Evolutionary conservation across 1,140 invertebrate genomes (phyloP).

Genomic region (Pseudomyrmex dendroicus): DNA sequence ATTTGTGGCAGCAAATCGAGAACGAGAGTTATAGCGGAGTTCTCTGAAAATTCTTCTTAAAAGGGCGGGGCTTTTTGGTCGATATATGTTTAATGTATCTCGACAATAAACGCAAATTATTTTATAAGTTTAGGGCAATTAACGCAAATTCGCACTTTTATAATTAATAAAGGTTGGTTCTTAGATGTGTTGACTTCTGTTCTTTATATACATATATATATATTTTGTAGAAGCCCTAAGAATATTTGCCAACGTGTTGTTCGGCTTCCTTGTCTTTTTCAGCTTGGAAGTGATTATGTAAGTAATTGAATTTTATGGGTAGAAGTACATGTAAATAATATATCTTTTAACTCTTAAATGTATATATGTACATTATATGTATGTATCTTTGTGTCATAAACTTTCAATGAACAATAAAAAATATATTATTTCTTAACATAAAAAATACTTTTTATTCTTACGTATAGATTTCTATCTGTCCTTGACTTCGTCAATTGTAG

Average conservation of each 20-base stretch:
- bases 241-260: constrained; percentile 47
- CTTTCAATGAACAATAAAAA: too few relatives aligned
- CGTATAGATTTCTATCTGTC: too few relatives aligned
- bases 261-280: constrained; percentile 47
- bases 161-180: neutral
- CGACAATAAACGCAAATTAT: neutral
- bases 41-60: constrained; percentile 19
- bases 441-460: too few relatives aligned
- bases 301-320: too few relatives aligned
- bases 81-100: neutral
- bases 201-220: too few relatives aligned
- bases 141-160: too few relatives aligned
- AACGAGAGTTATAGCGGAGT: neutral
- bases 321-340: too few relatives aligned
- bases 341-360: too few relatives aligned
- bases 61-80: neutral
- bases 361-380: too few relatives aligned
- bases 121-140: neutral
- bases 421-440: too few relatives aligned
- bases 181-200: constrained; percentile 14
- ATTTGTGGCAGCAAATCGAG: constrained; percentile 25
- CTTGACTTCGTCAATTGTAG: too few relatives aligned
- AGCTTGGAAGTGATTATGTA: constrained; percentile 9
- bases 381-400: too few relatives aligned
- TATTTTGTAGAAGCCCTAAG: constrained; percentile 42